Evolutionary conservation across 2,888 invertebrate genomes (phyloP), one percentile per base, ranked within the genome.

Genomic region (Harpalus rubripes): DNA sequence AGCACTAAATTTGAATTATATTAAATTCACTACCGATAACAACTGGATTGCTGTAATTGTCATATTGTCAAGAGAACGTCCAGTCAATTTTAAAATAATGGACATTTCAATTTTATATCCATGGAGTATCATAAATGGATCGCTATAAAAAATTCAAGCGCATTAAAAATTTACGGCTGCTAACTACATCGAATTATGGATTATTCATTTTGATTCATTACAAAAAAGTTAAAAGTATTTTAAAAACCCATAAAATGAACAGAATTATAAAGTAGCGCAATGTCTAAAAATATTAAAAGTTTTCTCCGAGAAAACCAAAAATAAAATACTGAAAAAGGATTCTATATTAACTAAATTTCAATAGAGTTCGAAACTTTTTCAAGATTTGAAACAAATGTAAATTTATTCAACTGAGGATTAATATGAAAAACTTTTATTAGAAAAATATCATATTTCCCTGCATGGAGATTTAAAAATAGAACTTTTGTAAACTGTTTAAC

Each of bases 341-440:
- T 63, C 63, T 15, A 39, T 68, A n/a, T 32, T 39, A 68, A 32
- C 26, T 39, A 68, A 68, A 68, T 41, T 39, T 68, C 39, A 68
- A 68, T 68, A 68, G 26, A 68, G 68, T 68, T 68, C 32, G n/a
- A 68, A 68, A 68, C 32, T 68, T 68, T 63, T 63, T 18, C 22
- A 3, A 63, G 22, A 18, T 26, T 10, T 15, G 39, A 26, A 74
- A 41, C 44, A 44, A 44, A 74, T 74, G 41, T 44, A 74, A 74
- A 74, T 74, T 44, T 44, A 74, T 74, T 74, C 72, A 74, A 74
- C 72, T 44, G 22, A 52, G 18, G 72, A 74, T 44, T 74, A 16
- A 74, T 74, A 18, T 74, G 41, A 44, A 44, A 74, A 74, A 44
- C 18, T 74, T 74, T 74, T 68, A 68, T 68, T 68, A 68, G 68